Conservation (phyloP, 2,888 invertebrate species). For the Hydrotaea cyrtoneurina region DNA sequence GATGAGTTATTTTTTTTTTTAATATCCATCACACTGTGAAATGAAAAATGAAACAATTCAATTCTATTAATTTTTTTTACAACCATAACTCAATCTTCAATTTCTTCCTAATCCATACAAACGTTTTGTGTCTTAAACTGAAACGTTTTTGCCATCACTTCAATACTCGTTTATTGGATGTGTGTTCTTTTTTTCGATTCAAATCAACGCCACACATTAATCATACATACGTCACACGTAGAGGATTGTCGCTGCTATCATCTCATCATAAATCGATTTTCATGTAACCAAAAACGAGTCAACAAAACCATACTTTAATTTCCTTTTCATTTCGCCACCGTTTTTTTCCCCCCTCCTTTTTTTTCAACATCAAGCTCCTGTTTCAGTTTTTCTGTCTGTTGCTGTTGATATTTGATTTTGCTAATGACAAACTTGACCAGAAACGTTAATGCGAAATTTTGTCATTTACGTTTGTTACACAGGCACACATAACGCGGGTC, state of each 20-base stretch:
- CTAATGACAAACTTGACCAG: slow-evolving; percentile 67
- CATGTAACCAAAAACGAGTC: slow-evolving; percentile 28
- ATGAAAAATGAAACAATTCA: too few relatives aligned
- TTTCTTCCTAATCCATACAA: too few relatives aligned
- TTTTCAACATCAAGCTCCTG: not conserved
- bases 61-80: too few relatives aligned
- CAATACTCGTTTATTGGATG: slow-evolving; percentile 10
- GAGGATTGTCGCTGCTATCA: slow-evolving; percentile 31
- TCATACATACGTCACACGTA: slow-evolving; percentile 34
- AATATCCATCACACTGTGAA: too few relatives aligned
- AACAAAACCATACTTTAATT: slow-evolving; percentile 44
- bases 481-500: not conserved
- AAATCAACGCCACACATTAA: slow-evolving; percentile 39
- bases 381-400: not conserved
- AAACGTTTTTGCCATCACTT: not conserved
- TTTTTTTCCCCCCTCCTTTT: too few relatives aligned
- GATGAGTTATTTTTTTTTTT: too few relatives aligned
- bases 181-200: not conserved
- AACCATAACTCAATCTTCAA: not conserved
- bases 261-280: slow-evolving; percentile 50
- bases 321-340: slow-evolving; percentile 39
- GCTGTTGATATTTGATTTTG: slow-evolving; percentile 29
- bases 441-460: slow-evolving; percentile 65
- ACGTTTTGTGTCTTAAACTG: too few relatives aligned
- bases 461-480: slow-evolving; percentile 50